phyloP scores from a whole-genome alignment of 2,888 invertebrate species.

The Macaria liturata region DNA sequence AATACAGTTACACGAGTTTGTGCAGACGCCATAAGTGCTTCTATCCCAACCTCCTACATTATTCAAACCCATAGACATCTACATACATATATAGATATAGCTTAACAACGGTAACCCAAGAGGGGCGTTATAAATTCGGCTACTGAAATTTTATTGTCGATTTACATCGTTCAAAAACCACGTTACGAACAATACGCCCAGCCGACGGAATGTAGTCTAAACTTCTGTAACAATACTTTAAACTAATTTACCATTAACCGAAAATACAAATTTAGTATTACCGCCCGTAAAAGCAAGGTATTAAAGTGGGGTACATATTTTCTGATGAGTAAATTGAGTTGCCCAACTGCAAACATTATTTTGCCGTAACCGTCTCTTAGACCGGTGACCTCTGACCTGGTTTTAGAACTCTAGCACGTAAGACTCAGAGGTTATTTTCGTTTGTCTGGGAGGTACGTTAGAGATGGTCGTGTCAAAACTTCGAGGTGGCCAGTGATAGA shows the following conservation, averaged over 20 bases:
- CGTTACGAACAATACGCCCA: constrained; percentile 58
- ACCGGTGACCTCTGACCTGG: constrained; percentile 40
- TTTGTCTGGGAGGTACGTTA: constrained; percentile 34
- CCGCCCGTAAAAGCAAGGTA: constrained; percentile 18
- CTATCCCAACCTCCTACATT: too few species aligned
- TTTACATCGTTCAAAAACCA: constrained; percentile 53
- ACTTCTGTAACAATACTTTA: constrained; percentile 54
- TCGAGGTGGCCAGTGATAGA: constrained; percentile 73
- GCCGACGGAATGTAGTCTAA: constrained; percentile 70
- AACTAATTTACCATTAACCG: constrained; percentile 22
- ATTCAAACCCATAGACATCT: too few species aligned
- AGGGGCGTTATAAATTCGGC: too few species aligned
- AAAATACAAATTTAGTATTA: constrained; percentile 25
- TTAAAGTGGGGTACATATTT: constrained; percentile 36
- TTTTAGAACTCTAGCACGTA: constrained; percentile 36
- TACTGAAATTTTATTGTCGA: constrained; percentile 41
- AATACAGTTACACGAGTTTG: too few species aligned
- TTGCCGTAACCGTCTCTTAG: constrained; percentile 48
- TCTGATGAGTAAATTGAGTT: constrained; percentile 41
- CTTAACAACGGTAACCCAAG: too few species aligned
- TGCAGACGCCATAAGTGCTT: too few species aligned
- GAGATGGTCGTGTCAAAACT: constrained; percentile 49
- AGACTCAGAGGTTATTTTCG: constrained; percentile 42
- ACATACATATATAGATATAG: too few species aligned
- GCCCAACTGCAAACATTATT: constrained; percentile 44